Evolutionary conservation across 2,888 invertebrate species (phyloP), one percentile per base, ranked within the genome.

Genomic region (Caenorhabditis sp.): DNA sequence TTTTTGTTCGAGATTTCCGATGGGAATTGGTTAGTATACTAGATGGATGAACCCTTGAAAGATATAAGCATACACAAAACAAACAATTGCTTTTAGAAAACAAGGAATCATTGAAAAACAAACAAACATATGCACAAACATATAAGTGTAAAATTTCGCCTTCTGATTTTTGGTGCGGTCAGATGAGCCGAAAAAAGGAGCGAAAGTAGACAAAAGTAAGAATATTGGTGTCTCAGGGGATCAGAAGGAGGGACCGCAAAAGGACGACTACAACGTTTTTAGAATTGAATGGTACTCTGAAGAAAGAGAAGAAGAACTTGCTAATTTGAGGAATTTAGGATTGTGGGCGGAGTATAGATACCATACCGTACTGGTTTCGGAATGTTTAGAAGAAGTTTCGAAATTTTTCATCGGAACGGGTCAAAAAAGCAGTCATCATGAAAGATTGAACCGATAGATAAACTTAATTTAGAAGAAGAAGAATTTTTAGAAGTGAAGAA

Each of bases 1-100:
- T n/a, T n/a, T n/a, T n/a, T n/a, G n/a, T 44, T 44, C 44, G 16
- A 44, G 16, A 44, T 16, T 16, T 44, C 47, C 47, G 19, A 47
- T 19, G 68, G 68, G 68, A 68, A 68, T 69, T 56, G 54, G 69
- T 69, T 69, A 24, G 41, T 38, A 68, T 35, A 49, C 28, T 19
- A 38, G 38, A 51, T 68, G 66, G 64, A 64, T 28, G 64, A 28
- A 59, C 26, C 51, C 10, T 10, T 44, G 24, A 41, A 41, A n/a
- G n/a, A n/a, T n/a, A n/a, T n/a, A 61, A 44, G 26, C 28, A 35
- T 8, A n/a, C n/a, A 68, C 31, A 49, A 19, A 31, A 51, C 35
- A 56, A 69, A 19, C 47, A 47, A 19, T 19, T 47, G 4, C 14
- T 47, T 10, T 16, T 16, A 16, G 16, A 14, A 44, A 44, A 6